phyloP scores from a whole-genome alignment of 2,797 vertebrate species.

The Vespertilio murinus region DNA sequence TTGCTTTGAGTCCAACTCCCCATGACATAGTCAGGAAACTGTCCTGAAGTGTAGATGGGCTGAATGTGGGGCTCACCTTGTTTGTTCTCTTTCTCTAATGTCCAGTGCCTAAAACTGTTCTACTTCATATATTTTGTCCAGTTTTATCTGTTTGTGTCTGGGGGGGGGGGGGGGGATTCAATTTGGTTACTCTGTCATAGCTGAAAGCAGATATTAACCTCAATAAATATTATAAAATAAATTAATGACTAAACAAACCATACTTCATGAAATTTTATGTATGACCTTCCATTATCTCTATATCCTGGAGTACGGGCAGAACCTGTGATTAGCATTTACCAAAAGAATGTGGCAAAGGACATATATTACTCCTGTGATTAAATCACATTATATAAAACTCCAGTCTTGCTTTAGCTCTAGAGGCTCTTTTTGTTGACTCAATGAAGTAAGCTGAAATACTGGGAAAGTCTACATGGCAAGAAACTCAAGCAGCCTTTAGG shows the following conservation, averaged over 20 bases:
- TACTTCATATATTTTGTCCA: neutral
- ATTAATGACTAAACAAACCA: neutral
- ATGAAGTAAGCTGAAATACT: neutral
- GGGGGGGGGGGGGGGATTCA: neutral
- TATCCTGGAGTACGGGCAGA: neutral
- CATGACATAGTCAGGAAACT: neutral
- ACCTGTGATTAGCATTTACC: neutral
- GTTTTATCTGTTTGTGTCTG: neutral
- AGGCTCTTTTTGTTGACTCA: neutral
- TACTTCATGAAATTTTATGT: slow-evolving; percentile 1
- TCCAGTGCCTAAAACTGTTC: neutral
- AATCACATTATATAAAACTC: neutral
- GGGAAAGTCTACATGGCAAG: neutral
- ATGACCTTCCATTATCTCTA: neutral
- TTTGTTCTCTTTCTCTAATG: slow-evolving; percentile 10
- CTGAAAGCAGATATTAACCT: slow-evolving; percentile 25
- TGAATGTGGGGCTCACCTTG: neutral
- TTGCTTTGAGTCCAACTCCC: neutral
- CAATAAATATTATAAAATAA: slow-evolving; percentile 30
- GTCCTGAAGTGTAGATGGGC: neutral
- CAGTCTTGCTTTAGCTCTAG: neutral
- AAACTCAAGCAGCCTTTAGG: neutral
- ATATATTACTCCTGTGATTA: neutral
- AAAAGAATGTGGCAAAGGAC: neutral
- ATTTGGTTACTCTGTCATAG: neutral